Conservation (phyloP, 2,113 vertebrate species). For the Psephotus haematonotus region DNA sequence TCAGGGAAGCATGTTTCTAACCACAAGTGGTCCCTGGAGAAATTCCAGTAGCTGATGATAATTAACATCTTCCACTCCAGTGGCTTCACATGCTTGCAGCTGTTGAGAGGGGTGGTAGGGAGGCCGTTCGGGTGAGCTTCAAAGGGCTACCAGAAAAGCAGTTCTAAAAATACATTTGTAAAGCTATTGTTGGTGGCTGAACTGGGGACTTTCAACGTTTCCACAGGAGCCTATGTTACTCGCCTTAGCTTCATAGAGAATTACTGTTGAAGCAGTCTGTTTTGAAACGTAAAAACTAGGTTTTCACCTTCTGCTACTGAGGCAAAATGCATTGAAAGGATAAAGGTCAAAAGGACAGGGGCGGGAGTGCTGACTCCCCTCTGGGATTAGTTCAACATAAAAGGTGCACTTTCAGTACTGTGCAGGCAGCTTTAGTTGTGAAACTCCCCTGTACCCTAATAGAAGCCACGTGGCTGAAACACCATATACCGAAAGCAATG, state of each 20-base stretch:
- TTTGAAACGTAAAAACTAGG: slow-evolving; percentile 42
- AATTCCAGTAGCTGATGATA: slow-evolving; percentile 66
- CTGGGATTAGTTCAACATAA: slow-evolving; percentile 65
- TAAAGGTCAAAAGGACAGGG: slow-evolving; percentile 52
- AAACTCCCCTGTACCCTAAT: slow-evolving; percentile 40
- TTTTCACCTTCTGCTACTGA: slow-evolving; percentile 57
- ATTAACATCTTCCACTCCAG: slow-evolving; percentile 65
- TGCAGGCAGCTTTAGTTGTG: slow-evolving; percentile 40
- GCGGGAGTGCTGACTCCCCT: slow-evolving; percentile 26
- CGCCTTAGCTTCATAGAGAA: slow-evolving; percentile 34
- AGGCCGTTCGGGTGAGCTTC: slow-evolving; percentile 2
- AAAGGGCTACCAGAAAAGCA: not conserved
- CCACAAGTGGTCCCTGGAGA: slow-evolving; percentile 62
- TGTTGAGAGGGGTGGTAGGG: slow-evolving; percentile 5
- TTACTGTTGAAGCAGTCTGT: not conserved
- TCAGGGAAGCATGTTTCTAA: slow-evolving; percentile 10
- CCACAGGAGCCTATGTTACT: not conserved
- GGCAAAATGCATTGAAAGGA: slow-evolving; percentile 57
- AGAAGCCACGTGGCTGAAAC: slow-evolving; percentile 51
- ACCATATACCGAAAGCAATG: not conserved
- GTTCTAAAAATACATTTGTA: slow-evolving; percentile 1
- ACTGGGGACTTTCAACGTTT: not conserved
- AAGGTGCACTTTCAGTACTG: slow-evolving; percentile 46
- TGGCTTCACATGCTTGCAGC: slow-evolving; percentile 12
- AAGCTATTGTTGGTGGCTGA: slow-evolving; percentile 25